Conservation (phyloP, 2,113 vertebrate genomes). For the Oncorhynchus clarkii region DNA sequence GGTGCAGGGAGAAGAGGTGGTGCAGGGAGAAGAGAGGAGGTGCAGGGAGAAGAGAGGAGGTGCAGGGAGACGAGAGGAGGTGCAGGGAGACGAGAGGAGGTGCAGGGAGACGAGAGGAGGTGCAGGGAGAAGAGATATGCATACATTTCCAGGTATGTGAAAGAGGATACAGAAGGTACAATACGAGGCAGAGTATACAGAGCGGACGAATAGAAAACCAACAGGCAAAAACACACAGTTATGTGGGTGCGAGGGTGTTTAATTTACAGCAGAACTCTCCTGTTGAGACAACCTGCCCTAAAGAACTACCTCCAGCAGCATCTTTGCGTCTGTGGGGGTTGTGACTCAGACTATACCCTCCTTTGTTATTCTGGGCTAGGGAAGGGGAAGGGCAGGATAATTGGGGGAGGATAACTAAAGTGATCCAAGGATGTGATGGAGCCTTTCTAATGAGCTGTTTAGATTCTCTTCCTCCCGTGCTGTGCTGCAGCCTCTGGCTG, state of each 20-base stretch:
- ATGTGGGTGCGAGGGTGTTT: constrained; percentile 1
- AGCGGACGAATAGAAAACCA: not conserved
- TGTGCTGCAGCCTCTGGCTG: constrained; percentile 11
- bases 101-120: not conserved
- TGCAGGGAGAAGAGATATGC: too few species aligned
- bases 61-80: too few species aligned
- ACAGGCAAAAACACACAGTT: constrained; percentile 3
- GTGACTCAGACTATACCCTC: constrained; percentile 51
- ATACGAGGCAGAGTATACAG: not conserved
- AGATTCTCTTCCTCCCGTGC: constrained; percentile 10
- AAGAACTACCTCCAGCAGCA: constrained; percentile 20
- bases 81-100: too few species aligned
- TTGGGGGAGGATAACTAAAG: constrained; percentile 41
- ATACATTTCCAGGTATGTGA: not conserved
- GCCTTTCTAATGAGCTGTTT: constrained; percentile 43
- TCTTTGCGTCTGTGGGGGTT: constrained; percentile 33
- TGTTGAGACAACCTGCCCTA: constrained; percentile 30
- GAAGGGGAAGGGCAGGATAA: constrained; percentile 30
- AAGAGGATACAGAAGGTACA: not conserved
- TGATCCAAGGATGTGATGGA: constrained; percentile 38
- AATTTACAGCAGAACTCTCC: constrained; percentile 29
- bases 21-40: too few species aligned
- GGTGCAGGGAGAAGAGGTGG: too few species aligned
- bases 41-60: not conserved
- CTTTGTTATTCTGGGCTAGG: constrained; percentile 25